Evolutionary conservation across 1,140 invertebrate species (phyloP).

Genomic region (Drosophila pectinifera): DNA sequence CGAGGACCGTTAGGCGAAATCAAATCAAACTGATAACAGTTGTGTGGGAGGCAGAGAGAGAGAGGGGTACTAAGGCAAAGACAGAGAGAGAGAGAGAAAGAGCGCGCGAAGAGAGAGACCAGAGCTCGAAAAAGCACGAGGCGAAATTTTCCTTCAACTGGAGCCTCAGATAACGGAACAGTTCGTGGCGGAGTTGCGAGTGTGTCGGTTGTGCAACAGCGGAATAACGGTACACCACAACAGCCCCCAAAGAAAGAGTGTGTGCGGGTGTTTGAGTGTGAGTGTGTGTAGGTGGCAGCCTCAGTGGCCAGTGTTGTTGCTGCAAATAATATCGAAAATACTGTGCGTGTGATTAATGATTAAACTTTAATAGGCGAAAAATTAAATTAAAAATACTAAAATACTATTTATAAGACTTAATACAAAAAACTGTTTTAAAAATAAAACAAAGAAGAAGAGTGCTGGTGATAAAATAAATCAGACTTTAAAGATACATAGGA

Average conservation of each 20-base stretch:
- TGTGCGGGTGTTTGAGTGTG: slow-evolving; percentile 27
- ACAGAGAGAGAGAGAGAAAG: slow-evolving; percentile 8
- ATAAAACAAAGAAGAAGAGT: background rate
- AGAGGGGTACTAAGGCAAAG: slow-evolving; percentile 12
- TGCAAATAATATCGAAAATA: slow-evolving; percentile 56
- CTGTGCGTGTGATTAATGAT: slow-evolving; percentile 36
- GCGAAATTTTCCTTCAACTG: slow-evolving; percentile 28
- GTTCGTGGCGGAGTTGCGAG: slow-evolving; percentile 78
- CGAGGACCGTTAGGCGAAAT: slow-evolving; percentile 67
- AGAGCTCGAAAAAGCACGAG: slow-evolving; percentile 30
- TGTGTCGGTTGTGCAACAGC: slow-evolving; percentile 69
- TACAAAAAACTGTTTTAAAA: background rate
- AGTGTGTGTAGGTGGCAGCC: slow-evolving; percentile 22
- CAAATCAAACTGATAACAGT: slow-evolving; percentile 79
- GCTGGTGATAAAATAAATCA: too few relatives aligned
- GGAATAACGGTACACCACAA: slow-evolving; percentile 24
- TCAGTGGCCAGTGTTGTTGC: slow-evolving; percentile 28
- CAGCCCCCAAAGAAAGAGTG: slow-evolving; percentile 1
- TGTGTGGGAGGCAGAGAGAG: slow-evolving; percentile 25
- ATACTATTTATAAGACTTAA: background rate
- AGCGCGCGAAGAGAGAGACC: background rate
- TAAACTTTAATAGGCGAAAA: slow-evolving; percentile 2
- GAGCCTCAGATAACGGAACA: slow-evolving; percentile 60
- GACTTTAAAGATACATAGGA: too few relatives aligned
- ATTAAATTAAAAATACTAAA: slow-evolving; percentile 2